Evolutionary conservation across 2,113 vertebrate genomes (phyloP).

Genomic region (Microcebus tavaratra): DNA sequence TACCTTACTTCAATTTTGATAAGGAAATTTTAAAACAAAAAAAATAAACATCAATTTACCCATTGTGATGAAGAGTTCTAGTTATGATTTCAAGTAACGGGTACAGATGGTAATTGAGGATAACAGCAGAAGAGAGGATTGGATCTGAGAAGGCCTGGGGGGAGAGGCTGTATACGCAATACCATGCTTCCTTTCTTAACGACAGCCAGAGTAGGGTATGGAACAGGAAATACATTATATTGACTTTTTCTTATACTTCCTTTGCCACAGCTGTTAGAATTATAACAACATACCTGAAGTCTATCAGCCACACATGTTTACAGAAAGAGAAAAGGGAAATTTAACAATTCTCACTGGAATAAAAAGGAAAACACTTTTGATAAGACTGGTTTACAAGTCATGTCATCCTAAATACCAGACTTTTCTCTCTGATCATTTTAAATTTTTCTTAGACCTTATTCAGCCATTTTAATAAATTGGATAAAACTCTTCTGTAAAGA

Average conservation of each 20-base stretch:
- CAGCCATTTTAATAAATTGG: background rate
- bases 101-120: background rate
- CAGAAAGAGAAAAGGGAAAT: background rate
- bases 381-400: background rate
- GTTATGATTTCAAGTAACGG: background rate
- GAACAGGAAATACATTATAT: background rate
- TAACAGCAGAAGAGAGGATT: background rate
- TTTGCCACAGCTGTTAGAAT: background rate
- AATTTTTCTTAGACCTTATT: constrained; percentile 21
- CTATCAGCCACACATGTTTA: background rate
- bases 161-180: background rate
- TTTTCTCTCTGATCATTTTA: background rate
- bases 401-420: background rate
- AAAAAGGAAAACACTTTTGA: background rate
- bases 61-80: background rate
- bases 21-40: background rate
- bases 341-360: constrained; percentile 5
- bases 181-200: background rate
- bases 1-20: background rate
- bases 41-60: background rate
- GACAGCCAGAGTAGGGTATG: background rate
- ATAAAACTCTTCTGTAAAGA: background rate
- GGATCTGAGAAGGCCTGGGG: background rate
- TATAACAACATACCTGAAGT: background rate
- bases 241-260: background rate